Evolutionary conservation across 92 coral and sea anemone species (phyloP).

Genomic region (Blastomussa wellsi): DNA sequence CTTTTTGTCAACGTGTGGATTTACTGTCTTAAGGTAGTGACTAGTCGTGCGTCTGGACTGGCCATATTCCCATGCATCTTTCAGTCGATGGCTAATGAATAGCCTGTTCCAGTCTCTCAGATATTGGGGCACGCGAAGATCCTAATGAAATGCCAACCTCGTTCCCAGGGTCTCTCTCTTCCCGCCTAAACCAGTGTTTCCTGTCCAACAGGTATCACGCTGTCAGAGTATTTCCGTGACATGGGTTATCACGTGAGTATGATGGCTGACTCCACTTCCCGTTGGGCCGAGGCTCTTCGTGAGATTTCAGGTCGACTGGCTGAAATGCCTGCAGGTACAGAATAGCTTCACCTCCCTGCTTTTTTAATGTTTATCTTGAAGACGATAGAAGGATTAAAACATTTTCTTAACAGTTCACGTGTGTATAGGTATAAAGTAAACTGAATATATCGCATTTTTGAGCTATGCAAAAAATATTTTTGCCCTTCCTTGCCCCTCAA

Average conservation of each 20-base stretch:
- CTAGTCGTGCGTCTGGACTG: neutral
- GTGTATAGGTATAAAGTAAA: neutral
- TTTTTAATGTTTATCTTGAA: neutral
- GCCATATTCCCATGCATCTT: neutral
- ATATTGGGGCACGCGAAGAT: too few relatives aligned
- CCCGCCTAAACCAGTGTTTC: neutral
- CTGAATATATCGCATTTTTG: neutral
- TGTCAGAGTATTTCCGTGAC: conserved; percentile 98
- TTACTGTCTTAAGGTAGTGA: neutral
- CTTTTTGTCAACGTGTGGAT: neutral
- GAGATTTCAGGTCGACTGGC: conserved; percentile 99
- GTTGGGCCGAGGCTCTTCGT: conserved; percentile 99
- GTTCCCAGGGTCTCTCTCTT: too few relatives aligned
- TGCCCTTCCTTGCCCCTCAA: too few relatives aligned
- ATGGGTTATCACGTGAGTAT: conserved; percentile 98
- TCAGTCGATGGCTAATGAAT: neutral
- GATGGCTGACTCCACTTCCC: conserved; percentile 99
- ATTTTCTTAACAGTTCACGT: neutral
- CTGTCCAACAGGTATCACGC: conserved; percentile 76
- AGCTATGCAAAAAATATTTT: too few relatives aligned
- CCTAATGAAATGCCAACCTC: too few relatives aligned
- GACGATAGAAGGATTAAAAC: neutral
- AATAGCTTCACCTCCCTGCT: neutral
- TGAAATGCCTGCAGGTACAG: conserved; percentile 99
- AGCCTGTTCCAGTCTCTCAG: too few relatives aligned